Percentiles rank a stretch among this genome's conserved stretches.
Evolutionary conservation across 2,113 vertebrate genomes (phyloP).

Genomic region (Trochalopteron elliotii): DNA sequence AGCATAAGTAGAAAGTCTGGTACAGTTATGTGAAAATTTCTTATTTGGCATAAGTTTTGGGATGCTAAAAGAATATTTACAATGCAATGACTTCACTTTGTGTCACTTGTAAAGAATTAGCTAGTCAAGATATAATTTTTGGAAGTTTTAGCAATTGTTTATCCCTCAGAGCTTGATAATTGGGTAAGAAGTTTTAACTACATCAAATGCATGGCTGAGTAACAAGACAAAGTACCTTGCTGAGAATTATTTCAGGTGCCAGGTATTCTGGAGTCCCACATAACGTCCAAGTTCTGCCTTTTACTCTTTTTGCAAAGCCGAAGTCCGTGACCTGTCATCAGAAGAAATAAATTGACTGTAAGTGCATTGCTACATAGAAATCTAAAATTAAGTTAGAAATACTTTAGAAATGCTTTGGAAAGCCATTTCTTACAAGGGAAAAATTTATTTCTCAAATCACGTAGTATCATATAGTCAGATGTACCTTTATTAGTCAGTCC

Average conservation of each 20-base stretch:
- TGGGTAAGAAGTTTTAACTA: background rate
- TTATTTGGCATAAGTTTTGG: background rate
- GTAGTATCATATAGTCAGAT: background rate
- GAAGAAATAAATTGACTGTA: background rate
- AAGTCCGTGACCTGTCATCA: conserved; percentile 93
- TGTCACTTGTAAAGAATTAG: background rate
- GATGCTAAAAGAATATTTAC: background rate
- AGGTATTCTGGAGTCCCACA: conserved; percentile 98
- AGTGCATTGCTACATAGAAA: background rate
- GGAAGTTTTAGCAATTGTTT: background rate
- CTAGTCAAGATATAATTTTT: background rate
- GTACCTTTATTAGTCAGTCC: background rate
- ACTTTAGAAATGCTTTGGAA: background rate
- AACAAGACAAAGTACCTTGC: conserved; percentile 83
- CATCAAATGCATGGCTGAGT: background rate
- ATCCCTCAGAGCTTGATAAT: background rate
- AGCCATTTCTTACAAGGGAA: background rate
- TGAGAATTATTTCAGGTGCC: conserved; percentile 99
- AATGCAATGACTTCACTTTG: background rate
- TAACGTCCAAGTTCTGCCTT: conserved; percentile 99
- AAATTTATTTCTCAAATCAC: background rate
- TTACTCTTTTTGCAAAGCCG: conserved; percentile 99
- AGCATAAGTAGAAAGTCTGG: background rate
- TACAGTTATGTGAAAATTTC: background rate
- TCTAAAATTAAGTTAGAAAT: background rate